Evolutionary conservation across 2,797 vertebrate genomes (phyloP).

Genomic region (Acipenser oxyrinchus): DNA sequence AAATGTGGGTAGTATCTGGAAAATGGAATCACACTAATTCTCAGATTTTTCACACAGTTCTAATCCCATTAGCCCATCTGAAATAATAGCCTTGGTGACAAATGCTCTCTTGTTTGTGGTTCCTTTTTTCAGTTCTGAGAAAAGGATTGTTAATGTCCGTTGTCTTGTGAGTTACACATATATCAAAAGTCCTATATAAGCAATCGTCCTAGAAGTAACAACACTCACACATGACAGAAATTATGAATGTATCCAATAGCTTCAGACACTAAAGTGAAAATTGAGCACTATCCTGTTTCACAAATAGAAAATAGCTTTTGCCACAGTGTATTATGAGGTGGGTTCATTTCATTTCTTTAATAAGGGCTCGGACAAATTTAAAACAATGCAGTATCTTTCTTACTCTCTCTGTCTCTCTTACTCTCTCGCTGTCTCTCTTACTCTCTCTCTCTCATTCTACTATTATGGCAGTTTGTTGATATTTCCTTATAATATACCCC

Average conservation of each 20-base stretch:
- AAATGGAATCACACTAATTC: slow-evolving; percentile 32
- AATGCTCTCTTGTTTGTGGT: slow-evolving; percentile 34
- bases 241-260: slow-evolving; percentile 25
- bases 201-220: neutral
- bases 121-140: slow-evolving; percentile 25
- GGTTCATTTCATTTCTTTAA: too few species aligned
- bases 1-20: slow-evolving; percentile 28
- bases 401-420: too few species aligned
- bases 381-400: too few species aligned
- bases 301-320: too few species aligned
- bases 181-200: slow-evolving; percentile 11
- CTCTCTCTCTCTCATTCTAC: too few species aligned
- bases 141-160: slow-evolving; percentile 17
- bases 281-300: slow-evolving; percentile 34
- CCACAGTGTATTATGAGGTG: too few species aligned
- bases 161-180: slow-evolving; percentile 28
- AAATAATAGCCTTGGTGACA: slow-evolving; percentile 59
- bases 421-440: too few species aligned
- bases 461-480: too few species aligned
- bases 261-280: slow-evolving; percentile 44
- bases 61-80: slow-evolving; percentile 69
- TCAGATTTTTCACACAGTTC: slow-evolving; percentile 35
- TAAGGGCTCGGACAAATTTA: too few species aligned
- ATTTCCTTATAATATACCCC: too few species aligned
- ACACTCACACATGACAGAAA: neutral